phyloP scores from a whole-genome alignment of 64 coral and sea anemone species.

The Stichodactyla mertensii region DNA sequence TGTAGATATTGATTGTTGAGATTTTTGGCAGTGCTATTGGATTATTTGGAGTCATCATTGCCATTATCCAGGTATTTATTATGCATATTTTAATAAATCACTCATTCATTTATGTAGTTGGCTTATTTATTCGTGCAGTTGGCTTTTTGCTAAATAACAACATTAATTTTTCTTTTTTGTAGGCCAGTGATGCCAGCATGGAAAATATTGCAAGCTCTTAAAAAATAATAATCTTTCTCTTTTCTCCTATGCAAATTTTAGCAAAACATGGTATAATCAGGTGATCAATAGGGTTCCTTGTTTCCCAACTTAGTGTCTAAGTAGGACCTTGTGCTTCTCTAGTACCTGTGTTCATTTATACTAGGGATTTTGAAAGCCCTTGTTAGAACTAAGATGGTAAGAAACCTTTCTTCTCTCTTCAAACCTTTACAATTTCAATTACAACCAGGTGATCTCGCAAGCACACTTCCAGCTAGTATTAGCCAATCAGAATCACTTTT shows the following conservation, averaged over 20 bases:
- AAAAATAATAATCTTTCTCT: neutral
- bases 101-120: neutral
- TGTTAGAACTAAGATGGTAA: too few species aligned
- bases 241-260: neutral
- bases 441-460: too few species aligned
- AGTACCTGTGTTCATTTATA: neutral
- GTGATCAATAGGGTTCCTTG: neutral
- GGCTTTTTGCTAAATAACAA: neutral
- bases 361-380: neutral
- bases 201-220: neutral
- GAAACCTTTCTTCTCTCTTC: too few species aligned
- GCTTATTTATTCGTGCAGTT: neutral
- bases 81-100: neutral
- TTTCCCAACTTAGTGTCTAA: neutral
- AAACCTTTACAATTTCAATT: too few species aligned
- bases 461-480: too few species aligned
- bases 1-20: slow-evolving; percentile 89
- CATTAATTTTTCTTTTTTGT: neutral
- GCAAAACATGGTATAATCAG: neutral
- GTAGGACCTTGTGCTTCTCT: neutral
- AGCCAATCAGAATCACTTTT: too few species aligned
- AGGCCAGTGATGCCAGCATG: slow-evolving; percentile 25
- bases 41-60: slow-evolving; percentile 95
- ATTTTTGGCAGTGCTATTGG: slow-evolving; percentile 99
- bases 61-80: slow-evolving; percentile 76